A percentile compares a stretch with the other conserved stretches of the same genome.
phyloP scores from a whole-genome alignment of 2,888 invertebrate species.

The Agrotis clavis region DNA sequence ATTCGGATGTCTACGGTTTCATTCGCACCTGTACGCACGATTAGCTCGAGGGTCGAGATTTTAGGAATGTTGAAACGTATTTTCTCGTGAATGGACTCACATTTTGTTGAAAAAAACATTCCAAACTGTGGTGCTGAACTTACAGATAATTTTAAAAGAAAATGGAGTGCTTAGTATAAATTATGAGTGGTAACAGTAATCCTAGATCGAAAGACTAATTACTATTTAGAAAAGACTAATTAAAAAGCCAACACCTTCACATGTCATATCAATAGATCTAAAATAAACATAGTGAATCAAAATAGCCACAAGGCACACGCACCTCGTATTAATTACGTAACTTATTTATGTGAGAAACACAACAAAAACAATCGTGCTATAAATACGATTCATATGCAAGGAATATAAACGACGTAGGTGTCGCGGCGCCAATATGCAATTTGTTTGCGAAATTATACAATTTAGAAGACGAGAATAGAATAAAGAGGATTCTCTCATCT shows the following conservation, averaged over 20 bases:
- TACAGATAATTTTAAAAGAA: background rate
- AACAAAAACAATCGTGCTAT: slow-evolving; percentile 51
- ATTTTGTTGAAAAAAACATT: slow-evolving; percentile 17
- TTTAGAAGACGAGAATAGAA: slow-evolving; percentile 43
- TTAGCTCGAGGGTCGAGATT: slow-evolving; percentile 25
- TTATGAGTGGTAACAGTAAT: background rate
- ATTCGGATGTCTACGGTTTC: slow-evolving; percentile 15
- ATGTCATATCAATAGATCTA: slow-evolving; percentile 10
- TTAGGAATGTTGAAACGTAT: slow-evolving; percentile 28
- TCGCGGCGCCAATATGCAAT: slow-evolving; percentile 36
- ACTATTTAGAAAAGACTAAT: background rate
- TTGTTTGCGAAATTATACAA: slow-evolving; percentile 45
- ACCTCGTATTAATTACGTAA: slow-evolving; percentile 46
- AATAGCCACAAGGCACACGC: slow-evolving; percentile 26
- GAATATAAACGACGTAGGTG: slow-evolving; percentile 44
- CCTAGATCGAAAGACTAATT: background rate
- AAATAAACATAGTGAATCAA: slow-evolving; percentile 41
- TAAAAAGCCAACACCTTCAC: background rate
- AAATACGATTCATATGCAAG: slow-evolving; percentile 41
- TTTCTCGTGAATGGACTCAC: slow-evolving; percentile 11
- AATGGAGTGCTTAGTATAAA: background rate
- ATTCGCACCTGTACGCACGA: slow-evolving; percentile 20
- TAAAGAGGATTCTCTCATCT: slow-evolving; percentile 15
- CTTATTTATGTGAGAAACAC: slow-evolving; percentile 38
- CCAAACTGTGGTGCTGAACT: slow-evolving; percentile 1